Percentiles rank a stretch among this genome's conserved stretches.
Conservation (phyloP, 2,113 vertebrate species). For the Nettapus auritus region DNA sequence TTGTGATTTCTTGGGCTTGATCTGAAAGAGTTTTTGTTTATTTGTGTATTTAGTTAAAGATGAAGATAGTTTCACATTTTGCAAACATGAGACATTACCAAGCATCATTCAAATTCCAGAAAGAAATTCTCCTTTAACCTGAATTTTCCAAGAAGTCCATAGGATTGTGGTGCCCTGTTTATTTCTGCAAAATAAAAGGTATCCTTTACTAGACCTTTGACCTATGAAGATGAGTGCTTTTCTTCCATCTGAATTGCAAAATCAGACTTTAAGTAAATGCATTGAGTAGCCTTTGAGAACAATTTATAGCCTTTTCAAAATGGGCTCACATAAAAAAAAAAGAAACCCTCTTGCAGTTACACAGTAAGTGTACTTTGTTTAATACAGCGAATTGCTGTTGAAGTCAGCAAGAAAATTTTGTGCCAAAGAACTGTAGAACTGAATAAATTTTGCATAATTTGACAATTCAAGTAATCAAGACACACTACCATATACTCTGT, state of each 20-base stretch:
- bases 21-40: neutral
- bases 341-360: neutral
- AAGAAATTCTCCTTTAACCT: neutral
- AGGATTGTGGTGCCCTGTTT: neutral
- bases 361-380: neutral
- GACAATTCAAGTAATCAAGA: slow-evolving; percentile 21
- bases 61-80: neutral
- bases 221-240: neutral
- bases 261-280: neutral
- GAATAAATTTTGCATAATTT: slow-evolving; percentile 37
- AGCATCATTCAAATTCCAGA: neutral
- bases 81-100: neutral
- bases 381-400: neutral
- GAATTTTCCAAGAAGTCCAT: neutral
- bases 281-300: neutral
- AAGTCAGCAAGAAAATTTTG: slow-evolving; percentile 11
- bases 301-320: neutral
- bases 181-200: neutral
- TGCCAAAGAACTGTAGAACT: neutral
- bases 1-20: neutral
- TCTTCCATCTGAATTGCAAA: neutral
- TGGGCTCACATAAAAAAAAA: neutral
- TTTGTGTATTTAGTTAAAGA: neutral
- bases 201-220: neutral
- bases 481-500: neutral